These are phyloP conservation scores for Sericinus montela DNA, from an alignment of 2,888 invertebrate genomes.

Conservation along the genomic window DNA sequence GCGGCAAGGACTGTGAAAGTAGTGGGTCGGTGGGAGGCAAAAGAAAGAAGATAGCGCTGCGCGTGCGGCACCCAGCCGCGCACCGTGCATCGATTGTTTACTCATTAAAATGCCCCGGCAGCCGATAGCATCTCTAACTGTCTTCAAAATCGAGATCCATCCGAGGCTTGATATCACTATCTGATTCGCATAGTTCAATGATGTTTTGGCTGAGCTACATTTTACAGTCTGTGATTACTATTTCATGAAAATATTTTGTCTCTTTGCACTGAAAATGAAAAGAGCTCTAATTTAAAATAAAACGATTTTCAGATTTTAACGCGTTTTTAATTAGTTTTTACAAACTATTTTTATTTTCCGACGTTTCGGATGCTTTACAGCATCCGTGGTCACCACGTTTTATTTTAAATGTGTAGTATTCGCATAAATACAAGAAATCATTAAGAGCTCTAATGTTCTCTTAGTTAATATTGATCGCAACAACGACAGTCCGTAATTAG, in stretches of 20 bases:
- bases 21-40: slow-evolving; percentile 21
- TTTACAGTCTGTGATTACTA: not conserved
- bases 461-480: no score
- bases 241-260: not conserved
- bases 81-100: slow-evolving; percentile 79
- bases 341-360: no score
- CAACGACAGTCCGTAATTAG: no score
- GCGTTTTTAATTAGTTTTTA: no score
- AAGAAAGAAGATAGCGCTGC: slow-evolving; percentile 26
- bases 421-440: no score
- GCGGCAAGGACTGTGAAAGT: slow-evolving; percentile 15
- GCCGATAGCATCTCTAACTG: slow-evolving; percentile 74
- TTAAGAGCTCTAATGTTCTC: no score
- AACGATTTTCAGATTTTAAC: no score
- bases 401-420: no score
- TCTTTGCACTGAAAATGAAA: no score
- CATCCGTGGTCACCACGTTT: no score
- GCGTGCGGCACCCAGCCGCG: slow-evolving; percentile 73
- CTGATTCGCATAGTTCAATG: slow-evolving; percentile 37
- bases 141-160: slow-evolving; percentile 43
- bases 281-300: no score
- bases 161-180: slow-evolving; percentile 40
- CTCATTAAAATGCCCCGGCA: slow-evolving; percentile 76
- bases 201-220: not conserved
- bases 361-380: no score